A percentile compares a stretch with the other conserved stretches of the same genome.
Evolutionary conservation across 2,797 vertebrate species (phyloP).

Genomic region (Tauraco hartlaubi): DNA sequence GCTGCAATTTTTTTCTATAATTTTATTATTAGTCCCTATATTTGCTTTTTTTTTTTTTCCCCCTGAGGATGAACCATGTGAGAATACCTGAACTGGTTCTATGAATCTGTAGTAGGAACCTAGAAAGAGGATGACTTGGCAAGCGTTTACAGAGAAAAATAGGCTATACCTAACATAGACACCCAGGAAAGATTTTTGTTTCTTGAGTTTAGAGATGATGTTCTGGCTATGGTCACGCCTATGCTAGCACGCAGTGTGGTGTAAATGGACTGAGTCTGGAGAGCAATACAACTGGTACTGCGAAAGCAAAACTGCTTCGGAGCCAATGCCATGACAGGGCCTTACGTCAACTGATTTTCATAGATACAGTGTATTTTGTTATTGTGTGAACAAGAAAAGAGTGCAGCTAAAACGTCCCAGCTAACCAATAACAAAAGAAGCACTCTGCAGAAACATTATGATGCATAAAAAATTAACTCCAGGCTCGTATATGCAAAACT

Average conservation of each 20-base stretch:
- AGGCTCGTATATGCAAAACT: slow-evolving; percentile 9
- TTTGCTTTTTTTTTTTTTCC: background rate
- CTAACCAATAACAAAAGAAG: background rate
- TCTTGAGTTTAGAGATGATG: background rate
- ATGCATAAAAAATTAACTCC: slow-evolving; percentile 32
- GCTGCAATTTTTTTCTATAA: background rate
- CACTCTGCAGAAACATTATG: background rate
- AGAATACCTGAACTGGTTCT: background rate
- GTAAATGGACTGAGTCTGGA: background rate
- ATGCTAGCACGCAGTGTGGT: fast-evolving
- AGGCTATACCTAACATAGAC: background rate
- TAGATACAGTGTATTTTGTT: background rate
- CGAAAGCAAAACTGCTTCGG: background rate
- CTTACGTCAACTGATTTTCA: background rate
- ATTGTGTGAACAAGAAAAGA: background rate
- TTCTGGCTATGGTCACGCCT: background rate
- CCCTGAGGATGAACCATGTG: background rate
- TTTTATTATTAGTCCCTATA: background rate
- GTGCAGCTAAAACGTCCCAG: background rate
- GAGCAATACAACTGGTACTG: no score
- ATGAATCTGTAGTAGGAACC: background rate
- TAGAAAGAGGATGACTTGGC: background rate
- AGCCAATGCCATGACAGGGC: background rate
- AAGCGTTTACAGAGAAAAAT: background rate
- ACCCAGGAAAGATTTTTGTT: background rate